Evolutionary conservation across 1,140 invertebrate genomes (phyloP), one percentile per base, ranked within the genome.

Genomic region (Sycophaga agraensis): DNA sequence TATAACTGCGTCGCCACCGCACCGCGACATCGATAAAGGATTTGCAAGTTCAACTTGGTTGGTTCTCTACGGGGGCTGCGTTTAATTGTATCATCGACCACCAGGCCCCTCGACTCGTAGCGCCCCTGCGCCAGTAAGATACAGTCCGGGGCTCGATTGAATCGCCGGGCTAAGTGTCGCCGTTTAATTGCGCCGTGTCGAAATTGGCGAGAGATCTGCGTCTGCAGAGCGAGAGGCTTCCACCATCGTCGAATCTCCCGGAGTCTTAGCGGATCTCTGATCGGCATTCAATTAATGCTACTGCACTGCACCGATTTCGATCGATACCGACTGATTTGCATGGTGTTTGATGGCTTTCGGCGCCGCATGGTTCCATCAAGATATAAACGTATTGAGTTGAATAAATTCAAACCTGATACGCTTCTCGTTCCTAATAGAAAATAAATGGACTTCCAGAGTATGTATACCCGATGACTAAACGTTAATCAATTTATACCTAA

Each of bases 161-260:
- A 63, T 57, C 26, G 53, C 8, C 17, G 45, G 54, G 21, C 31
- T 24, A 45, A 51, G 46, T 61, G 49, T 49, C 22, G 51, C 24
- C 37, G 45, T 56, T 55, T 40, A 62, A 62, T 56, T 49, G 43
- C 42, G 7, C 35, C 14, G 9, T 16, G 28, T 37, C 17, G 31
- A 48, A 54, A 54, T 48, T 48, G 45, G 17, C 48, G 48, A 51
- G 17, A n/a, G 17, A 24, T 48, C 21, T 17, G n/a, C 24, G 37
- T 53, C 26, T 37, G 31, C 19, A 35, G 17, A 16, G 21, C 24
- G 7, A 57, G 14, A 58, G n/a, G 12, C 14, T 16, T 26, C 24
- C 4, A 8, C 21, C 17, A 12, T 8, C 40, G 2, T 43, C 17
- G 17, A 35, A 2, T 11, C 14, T 26, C 8, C 16, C 19, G 31